Evolutionary conservation across 2,797 vertebrate genomes (phyloP).

Genomic region (Psittacula derbiana): DNA sequence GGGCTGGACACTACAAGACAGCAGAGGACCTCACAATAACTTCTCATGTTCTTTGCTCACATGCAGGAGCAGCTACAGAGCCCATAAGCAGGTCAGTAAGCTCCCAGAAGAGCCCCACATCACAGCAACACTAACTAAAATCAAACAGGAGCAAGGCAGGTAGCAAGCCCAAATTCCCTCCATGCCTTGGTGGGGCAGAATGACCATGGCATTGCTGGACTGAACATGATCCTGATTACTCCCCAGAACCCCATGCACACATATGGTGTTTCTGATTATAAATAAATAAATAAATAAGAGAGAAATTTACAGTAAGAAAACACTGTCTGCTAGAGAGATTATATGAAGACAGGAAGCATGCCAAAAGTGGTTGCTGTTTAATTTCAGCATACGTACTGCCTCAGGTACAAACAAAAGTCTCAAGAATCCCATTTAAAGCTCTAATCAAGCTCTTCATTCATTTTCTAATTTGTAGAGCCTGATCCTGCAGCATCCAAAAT

Average conservation of each 20-base stretch:
- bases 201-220: neutral
- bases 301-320: constrained; percentile 9
- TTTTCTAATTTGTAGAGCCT: constrained; percentile 46
- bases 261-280: neutral
- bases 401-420: constrained; percentile 65
- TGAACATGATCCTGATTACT: neutral
- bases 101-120: neutral
- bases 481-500: neutral
- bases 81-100: neutral
- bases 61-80: neutral
- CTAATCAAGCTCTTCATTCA: constrained; percentile 47
- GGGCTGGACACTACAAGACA: neutral
- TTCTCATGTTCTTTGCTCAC: neutral
- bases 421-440: constrained; percentile 59
- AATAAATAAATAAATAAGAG: neutral
- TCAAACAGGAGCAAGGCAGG: neutral
- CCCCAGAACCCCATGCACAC: neutral
- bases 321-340: constrained; percentile 25
- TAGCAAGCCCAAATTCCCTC: neutral
- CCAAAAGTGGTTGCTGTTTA: constrained; percentile 56
- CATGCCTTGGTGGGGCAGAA: neutral
- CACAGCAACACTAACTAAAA: neutral
- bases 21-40: neutral
- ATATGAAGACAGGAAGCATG: constrained; percentile 25
- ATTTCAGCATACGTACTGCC: constrained; percentile 53